phyloP scores from a whole-genome alignment of 2,113 vertebrate species.

The Corythoichthys haematopterus region DNA sequence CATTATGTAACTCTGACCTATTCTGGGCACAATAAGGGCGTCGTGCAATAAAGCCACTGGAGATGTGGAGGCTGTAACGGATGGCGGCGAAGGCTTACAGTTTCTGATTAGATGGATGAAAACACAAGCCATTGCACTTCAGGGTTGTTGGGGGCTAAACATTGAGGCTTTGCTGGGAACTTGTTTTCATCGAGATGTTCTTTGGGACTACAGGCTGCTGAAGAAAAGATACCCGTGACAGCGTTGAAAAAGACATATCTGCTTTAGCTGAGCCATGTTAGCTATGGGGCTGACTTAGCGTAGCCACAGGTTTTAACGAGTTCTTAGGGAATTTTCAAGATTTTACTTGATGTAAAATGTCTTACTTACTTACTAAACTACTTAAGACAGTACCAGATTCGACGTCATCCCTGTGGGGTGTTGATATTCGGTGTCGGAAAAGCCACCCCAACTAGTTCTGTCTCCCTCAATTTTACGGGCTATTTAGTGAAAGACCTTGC shows the following conservation, averaged over 20 bases:
- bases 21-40: slow-evolving; percentile 36
- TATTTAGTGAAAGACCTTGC: not conserved
- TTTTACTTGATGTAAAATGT: not conserved
- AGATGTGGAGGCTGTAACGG: slow-evolving; percentile 28
- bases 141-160: slow-evolving; percentile 26
- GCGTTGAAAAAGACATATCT: slow-evolving; percentile 28
- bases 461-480: not conserved
- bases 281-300: slow-evolving; percentile 58
- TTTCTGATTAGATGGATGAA: slow-evolving; percentile 44
- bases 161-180: slow-evolving; percentile 22
- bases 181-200: slow-evolving; percentile 37
- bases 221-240: slow-evolving; percentile 10
- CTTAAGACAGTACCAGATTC: not conserved
- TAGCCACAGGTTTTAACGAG: slow-evolving; percentile 53
- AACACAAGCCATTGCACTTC: slow-evolving; percentile 57
- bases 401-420: not conserved
- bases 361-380: too few species aligned
- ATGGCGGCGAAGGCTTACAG: slow-evolving; percentile 12
- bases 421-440: not conserved
- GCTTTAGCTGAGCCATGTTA: slow-evolving; percentile 71
- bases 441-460: not conserved
- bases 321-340: slow-evolving; percentile 26
- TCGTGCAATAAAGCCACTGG: slow-evolving; percentile 64
- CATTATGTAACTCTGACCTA: slow-evolving; percentile 30
- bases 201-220: slow-evolving; percentile 22